Evolutionary conservation across 2,888 invertebrate genomes (phyloP), one percentile per base, ranked within the genome.

Genomic region (Phyto melanocephala): DNA sequence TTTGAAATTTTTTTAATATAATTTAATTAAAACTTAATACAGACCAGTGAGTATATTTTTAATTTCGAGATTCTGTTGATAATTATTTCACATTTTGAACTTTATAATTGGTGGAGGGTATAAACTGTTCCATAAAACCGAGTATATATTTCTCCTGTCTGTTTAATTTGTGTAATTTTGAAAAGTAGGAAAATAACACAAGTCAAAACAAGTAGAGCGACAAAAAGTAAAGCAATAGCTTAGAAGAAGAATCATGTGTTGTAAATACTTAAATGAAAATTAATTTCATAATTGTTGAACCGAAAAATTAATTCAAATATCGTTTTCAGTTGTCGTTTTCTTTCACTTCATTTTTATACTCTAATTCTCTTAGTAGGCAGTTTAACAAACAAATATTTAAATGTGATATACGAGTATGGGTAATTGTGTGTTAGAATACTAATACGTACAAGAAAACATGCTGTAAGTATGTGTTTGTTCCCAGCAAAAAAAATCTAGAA

Each of bases 271-370:
- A 35, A 22, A 67, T 15, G 75, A 65, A 75, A 78, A 71, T 78
- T 71, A 78, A 78, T 70, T 80, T 70, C 22, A 56, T 68, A 80
- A 75, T 75, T 80, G 74, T 80, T 80, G 62, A 75, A 62, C 74
- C 74, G 80, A 70, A 62, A 74, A 80, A 80, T 75, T 80, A 74
- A 80, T 70, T 80, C 56, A 58, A 80, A 80, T 80, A 35, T 40
- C 75, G 50, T 56, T 63, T 60, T n/a, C 7, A 35, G 20, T 45
- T 45, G n/a, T 10, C 28, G 28, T 70, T 7, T 28, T n/a, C n/a
- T 70, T 70, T 33, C 5, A 10, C 45, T 58, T n/a, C 13, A 56
- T 20, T 70, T 70, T 10, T 17, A n/a, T 20, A n/a, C n/a, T n/a
- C n/a, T n/a, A n/a, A n/a, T n/a, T n/a, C 17, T 65, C 47, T 6